These are phyloP conservation scores for Stratiomys singularior DNA, from an alignment of 2,888 invertebrate species.

Conservation along the genomic window DNA sequence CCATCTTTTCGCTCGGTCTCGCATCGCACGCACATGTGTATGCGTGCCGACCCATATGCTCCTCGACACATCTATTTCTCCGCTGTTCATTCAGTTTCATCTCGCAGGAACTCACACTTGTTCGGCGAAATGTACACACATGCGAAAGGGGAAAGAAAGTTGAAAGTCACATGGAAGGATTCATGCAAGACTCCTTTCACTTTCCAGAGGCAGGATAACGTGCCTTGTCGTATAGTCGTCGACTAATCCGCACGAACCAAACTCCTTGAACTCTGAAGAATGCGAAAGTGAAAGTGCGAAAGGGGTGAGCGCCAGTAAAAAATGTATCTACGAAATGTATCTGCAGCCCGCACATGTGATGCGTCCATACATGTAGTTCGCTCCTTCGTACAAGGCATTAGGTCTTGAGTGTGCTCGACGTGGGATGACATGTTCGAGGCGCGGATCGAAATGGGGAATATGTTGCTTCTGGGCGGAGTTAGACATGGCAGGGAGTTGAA, in stretches of 20 bases:
- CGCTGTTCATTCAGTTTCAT: neutral
- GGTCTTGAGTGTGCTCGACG: neutral
- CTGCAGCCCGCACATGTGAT: neutral
- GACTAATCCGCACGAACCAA: neutral
- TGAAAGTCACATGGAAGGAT: neutral
- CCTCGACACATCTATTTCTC: slow-evolving; percentile 6
- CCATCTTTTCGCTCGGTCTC: neutral
- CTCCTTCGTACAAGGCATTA: too few species aligned
- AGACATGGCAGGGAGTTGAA: neutral
- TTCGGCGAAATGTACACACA: neutral
- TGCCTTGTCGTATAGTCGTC: neutral
- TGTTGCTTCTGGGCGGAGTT: slow-evolving; percentile 45
- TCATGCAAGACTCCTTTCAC: slow-evolving; percentile 32
- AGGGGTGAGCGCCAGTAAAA: slow-evolving; percentile 8
- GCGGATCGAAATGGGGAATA: slow-evolving; percentile 17
- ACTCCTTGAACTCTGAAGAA: slow-evolving; percentile 16
- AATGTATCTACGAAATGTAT: neutral
- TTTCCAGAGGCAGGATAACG: slow-evolving; percentile 8
- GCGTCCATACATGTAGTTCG: neutral
- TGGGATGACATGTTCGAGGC: neutral
- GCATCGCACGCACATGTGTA: neutral
- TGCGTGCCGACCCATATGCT: slow-evolving; percentile 1
- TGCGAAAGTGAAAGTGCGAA: slow-evolving; percentile 34
- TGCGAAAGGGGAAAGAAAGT: neutral
- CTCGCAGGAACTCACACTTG: neutral